Base-by-base conservation (phyloP, 2,113 vertebrate species). In the Gavia stellata region DNA sequence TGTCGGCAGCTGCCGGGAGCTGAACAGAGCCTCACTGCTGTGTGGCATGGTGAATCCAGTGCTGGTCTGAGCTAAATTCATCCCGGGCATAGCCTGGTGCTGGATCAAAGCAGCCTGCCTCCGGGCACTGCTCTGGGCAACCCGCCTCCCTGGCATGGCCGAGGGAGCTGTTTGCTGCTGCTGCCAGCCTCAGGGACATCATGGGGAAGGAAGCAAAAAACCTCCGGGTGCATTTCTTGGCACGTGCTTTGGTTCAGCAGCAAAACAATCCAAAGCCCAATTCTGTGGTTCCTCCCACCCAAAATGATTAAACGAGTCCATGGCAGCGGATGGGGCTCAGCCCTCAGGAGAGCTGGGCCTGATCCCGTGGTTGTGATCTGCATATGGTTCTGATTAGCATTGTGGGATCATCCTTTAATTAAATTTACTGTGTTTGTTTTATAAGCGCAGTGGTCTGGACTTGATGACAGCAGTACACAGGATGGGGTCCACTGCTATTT, bases 391-490 rank as follows among this genome's bases (percentile, higher is more conserved):
- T 91, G 84, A 91, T 95, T 95, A 95, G 63, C 47, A 7, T 24
- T 83, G 87, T 58, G 71, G 96, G 89, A 95, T 94, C 89, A 62
- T 91, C 89, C 67, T 90, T 92, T 92, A 97, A 95, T 94, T 91
- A 94, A 81, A 92, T 91, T 93, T 80, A 14, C 50, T 88, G 45
- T 70, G 78, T 91, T 96, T 97, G 81, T 74, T 96, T 96, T 96
- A 88, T 55, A 68, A 95, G 92, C 94, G 82, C 81, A 91, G 84
- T 0, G 7, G 84, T 90, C 86, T 95, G 94, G 87, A 88, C 15
- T 65, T 34, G 92, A 87, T 96, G 95, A 97, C 96, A 97, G 91
- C 89, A 80, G 84, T 24, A 52, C 86, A 56, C 89, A 91, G 94
- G 89, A 96, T 74, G 94, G 94, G 81, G 79, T 88, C 79, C 74